phyloP scores from a whole-genome alignment of 1,140 invertebrate genomes.

The Philotrypesis tridentata region DNA sequence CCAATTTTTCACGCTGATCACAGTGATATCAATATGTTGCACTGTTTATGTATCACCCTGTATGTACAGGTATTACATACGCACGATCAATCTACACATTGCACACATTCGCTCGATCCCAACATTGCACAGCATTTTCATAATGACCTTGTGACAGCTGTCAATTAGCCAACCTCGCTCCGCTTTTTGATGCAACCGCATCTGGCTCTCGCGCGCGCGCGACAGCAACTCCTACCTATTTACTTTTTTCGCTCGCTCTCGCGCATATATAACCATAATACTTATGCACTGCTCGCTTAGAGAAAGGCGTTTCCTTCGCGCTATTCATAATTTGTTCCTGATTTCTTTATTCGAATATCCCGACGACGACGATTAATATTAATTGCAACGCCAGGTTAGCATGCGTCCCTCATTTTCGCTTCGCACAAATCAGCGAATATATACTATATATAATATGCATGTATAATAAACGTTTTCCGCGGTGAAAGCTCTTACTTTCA shows the following conservation, averaged over 20 bases:
- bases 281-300: neutral
- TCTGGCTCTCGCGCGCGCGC: neutral
- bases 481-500: neutral
- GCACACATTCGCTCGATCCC: too few relatives aligned
- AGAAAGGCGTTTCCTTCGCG: neutral
- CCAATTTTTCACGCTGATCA: too few relatives aligned
- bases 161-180: constrained; percentile 24
- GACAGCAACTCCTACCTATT: constrained; percentile 33
- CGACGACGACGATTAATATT: neutral
- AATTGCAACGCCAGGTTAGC: too few relatives aligned
- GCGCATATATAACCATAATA: too few relatives aligned
- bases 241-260: neutral
- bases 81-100: neutral
- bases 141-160: constrained; percentile 24
- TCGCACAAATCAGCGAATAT: neutral
- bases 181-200: constrained; percentile 19
- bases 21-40: too few relatives aligned
- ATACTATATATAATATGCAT: too few relatives aligned
- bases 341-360: neutral
- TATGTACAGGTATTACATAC: too few relatives aligned
- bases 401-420: too few relatives aligned
- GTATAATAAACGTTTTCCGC: neutral
- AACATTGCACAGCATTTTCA: constrained; percentile 18
- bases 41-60: neutral
- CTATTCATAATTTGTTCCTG: neutral